Evolutionary conservation across 2,113 vertebrate species (phyloP), one percentile per base, ranked within the genome.

Genomic region (Sarotherodon lohbergeri): DNA sequence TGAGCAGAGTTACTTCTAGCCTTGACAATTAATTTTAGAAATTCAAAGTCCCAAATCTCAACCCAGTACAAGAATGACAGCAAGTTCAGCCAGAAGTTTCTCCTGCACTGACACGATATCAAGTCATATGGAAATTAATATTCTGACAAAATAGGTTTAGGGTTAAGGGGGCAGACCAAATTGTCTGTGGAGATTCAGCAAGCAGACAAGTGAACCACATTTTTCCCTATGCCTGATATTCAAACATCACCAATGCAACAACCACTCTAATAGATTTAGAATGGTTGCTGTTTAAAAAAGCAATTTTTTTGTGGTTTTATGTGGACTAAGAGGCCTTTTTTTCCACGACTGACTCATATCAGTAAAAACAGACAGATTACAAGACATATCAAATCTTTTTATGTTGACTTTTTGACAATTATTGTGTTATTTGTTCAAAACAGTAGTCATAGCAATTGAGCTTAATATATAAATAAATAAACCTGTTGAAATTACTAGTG

Each of bases 1-100:
- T 36, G 78, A 83, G 79, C 19, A 46, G 41, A 32, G 36, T 86
- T 80, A 87, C 29, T 50, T 87, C 56, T 73, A 56, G 6, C 14
- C 43, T 86, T 81, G 57, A 78, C 50, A 46, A 66, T 88, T 80
- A 88, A 89, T 76, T 84, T 52, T 16, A 80, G 63, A 48, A 88
- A 68, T 79, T 13, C 41, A 84, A 85, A 82, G 27, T 55, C 41
- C 34, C 4, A 4, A 82, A 56, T 82, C 82, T 22, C 78, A 7
- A 27, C 32, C 22, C 66, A 56, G 36, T 9, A 32, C 7, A 52
- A 55, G 32, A 76, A 48, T 57, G 54, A 87, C 36, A 57, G 63
- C 56, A 68, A 63, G 68, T 57, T 85, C 13, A 76, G 34, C 17
- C 55, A 55, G 48, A 79, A 54, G 39, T 16, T 82, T 80, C 27